Percentiles rank a stretch among this genome's conserved stretches.
Conservation (phyloP, 1,140 invertebrate genomes). For the Globodera rostochiensis region DNA sequence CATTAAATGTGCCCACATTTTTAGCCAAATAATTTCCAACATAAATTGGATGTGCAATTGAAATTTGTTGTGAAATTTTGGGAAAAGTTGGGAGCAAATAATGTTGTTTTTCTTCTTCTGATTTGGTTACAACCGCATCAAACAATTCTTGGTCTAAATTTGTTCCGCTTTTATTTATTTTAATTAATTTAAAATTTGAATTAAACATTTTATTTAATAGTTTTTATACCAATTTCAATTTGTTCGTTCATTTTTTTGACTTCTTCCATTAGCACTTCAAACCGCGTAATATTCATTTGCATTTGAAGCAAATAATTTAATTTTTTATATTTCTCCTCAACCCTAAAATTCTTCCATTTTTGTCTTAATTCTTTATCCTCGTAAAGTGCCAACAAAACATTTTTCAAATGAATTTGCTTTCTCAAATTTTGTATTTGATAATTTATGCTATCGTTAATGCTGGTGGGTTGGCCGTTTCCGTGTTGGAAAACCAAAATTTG, state of each 20-base stretch:
- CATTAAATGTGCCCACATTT: neutral
- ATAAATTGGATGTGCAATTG: neutral
- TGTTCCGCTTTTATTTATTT: neutral
- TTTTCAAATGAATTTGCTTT: neutral
- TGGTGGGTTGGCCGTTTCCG: neutral
- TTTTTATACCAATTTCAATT: conserved; percentile 2
- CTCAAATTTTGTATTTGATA: neutral
- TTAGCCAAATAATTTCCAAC: neutral
- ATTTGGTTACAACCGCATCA: neutral
- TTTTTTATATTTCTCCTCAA: neutral
- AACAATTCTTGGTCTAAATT: neutral
- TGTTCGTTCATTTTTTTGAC: neutral
- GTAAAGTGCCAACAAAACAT: neutral
- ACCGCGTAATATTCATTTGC: neutral
- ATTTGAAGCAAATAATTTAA: neutral
- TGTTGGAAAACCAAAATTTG: neutral
- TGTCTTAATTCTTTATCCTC: neutral
- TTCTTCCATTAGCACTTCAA: neutral
- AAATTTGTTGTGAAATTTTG: neutral
- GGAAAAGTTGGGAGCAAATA: neutral
- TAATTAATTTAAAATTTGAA: neutral
- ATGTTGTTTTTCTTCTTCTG: neutral
- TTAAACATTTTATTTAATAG: neutral
- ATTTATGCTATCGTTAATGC: neutral
- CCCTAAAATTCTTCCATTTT: neutral